Percentiles rank a stretch among this genome's conserved stretches.
These are phyloP conservation scores for Epinotia brunnichana DNA, from an alignment of 2,888 invertebrate genomes.

Conservation along the genomic window DNA sequence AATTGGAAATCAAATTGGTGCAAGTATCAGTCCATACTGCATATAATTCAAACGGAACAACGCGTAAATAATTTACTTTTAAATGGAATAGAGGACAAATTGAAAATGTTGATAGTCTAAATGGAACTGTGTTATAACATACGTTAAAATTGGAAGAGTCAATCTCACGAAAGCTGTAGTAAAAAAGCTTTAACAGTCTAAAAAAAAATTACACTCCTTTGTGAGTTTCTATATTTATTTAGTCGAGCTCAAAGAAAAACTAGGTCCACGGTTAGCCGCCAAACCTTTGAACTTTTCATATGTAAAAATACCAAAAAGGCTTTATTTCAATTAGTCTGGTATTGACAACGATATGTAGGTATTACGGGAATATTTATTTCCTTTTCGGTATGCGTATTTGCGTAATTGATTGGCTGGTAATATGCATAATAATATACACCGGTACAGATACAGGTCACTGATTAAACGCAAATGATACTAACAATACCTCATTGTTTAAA, in stretches of 20 bases:
- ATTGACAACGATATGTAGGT: background rate
- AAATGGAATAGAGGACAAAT: too few relatives aligned
- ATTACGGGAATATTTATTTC: background rate
- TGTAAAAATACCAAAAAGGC: background rate
- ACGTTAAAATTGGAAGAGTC: background rate
- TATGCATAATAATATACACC: background rate
- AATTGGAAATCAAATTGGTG: too few relatives aligned
- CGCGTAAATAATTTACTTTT: too few relatives aligned
- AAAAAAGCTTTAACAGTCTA: background rate
- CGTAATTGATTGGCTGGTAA: background rate
- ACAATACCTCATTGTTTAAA: too few relatives aligned
- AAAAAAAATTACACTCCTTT: background rate
- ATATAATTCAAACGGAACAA: too few relatives aligned
- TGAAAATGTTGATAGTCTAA: background rate
- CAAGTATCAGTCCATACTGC: too few relatives aligned
- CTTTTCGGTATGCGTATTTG: background rate
- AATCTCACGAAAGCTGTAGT: background rate
- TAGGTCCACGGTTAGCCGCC: slow-evolving; percentile 1
- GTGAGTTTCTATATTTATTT: slow-evolving; percentile 9
- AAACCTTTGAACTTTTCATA: slow-evolving; percentile 25
- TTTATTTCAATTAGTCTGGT: background rate
- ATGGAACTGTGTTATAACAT: background rate
- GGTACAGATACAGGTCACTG: too few relatives aligned
- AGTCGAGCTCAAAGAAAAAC: background rate
- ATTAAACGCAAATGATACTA: too few relatives aligned